Base-by-base conservation (phyloP, 2,888 invertebrate genomes). In the Smittia aterrima region DNA sequence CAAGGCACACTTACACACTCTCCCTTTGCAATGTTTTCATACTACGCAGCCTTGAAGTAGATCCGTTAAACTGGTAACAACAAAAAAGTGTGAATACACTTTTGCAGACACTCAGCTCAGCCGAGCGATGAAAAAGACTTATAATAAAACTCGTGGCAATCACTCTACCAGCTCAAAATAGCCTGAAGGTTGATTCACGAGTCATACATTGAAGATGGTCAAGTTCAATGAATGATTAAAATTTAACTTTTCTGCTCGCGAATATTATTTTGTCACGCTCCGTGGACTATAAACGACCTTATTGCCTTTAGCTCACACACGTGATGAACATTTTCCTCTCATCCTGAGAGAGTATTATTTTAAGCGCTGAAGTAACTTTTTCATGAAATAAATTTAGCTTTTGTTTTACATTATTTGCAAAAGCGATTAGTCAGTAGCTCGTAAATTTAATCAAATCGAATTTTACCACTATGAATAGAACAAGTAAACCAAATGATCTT, bases 161-260 rank as follows among this genome's bases (percentile, higher is more conserved):
- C n/a, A 58, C n/a, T 22, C 22, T 11, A 68, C 6, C 16, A 32
- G 32, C 32, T 62, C 32, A 24, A 72, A 72, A 72, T 62, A 62
- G 58, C 16, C 24, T 62, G 72, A 72, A 72, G 72, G 72, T 62
- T 72, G 25, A 2, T 22, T 62, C n/a, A 32, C 54, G 72, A 72
- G 32, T 58, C 58, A 40, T 54, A 27, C 20, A 18, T 38, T 16
- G 58, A 62, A 70, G 25, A 40, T 72, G 72, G 72, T 72, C 72
- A 72, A 72, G 72, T 72, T 72, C 72, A 72, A 38, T 72, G 72
- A 72, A 72, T 72, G 72, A 72, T 72, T 58, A 62, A 71, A 58
- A n/a, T 32, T 18, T 13, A 6, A 1, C 13, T 67, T 67, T 67
- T 11, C 40, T 68, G 25, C 40, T 13, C 47, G 68, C 53, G 53